phyloP scores from a whole-genome alignment of 2,797 vertebrate genomes.

The Gymnothorax javanicus region DNA sequence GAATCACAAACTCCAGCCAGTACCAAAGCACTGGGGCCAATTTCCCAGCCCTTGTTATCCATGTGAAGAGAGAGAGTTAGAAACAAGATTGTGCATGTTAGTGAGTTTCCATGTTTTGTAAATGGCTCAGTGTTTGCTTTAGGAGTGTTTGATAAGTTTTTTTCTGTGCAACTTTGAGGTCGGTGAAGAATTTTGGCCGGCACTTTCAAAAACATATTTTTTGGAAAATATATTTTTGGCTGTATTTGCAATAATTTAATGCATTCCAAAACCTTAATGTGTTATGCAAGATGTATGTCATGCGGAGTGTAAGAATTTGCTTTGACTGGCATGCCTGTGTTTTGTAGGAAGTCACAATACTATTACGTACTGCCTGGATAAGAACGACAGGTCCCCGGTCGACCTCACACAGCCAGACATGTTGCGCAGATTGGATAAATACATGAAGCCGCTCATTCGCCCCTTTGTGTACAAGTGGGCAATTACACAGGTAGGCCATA shows the following conservation, averaged over 20 bases:
- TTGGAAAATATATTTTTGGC: not conserved
- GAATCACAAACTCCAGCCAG: not conserved
- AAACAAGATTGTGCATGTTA: not conserved
- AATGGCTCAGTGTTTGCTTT: not conserved
- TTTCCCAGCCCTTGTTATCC: not conserved
- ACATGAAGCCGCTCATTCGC: constrained; percentile 82
- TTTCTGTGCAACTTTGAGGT: not conserved
- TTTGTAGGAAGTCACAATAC: constrained; percentile 88
- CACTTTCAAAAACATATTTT: not conserved
- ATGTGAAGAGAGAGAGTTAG: not conserved
- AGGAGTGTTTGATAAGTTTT: not conserved
- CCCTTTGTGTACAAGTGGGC: constrained; percentile 91
- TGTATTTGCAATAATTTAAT: too few species aligned
- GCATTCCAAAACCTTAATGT: not conserved
- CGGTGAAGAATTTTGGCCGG: not conserved
- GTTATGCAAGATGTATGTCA: not conserved
- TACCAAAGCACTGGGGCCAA: not conserved
- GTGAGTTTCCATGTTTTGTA: not conserved
- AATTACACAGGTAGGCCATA: constrained; percentile 80
- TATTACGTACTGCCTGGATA: constrained; percentile 91
- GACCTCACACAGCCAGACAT: constrained; percentile 78
- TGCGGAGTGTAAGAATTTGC: not conserved
- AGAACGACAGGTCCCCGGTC: constrained; percentile 75
- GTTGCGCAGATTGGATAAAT: constrained; percentile 80
- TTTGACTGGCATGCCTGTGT: not conserved